phyloP scores from a whole-genome alignment of 2,113 vertebrate genomes.

The Stegostoma tigrinum region DNA sequence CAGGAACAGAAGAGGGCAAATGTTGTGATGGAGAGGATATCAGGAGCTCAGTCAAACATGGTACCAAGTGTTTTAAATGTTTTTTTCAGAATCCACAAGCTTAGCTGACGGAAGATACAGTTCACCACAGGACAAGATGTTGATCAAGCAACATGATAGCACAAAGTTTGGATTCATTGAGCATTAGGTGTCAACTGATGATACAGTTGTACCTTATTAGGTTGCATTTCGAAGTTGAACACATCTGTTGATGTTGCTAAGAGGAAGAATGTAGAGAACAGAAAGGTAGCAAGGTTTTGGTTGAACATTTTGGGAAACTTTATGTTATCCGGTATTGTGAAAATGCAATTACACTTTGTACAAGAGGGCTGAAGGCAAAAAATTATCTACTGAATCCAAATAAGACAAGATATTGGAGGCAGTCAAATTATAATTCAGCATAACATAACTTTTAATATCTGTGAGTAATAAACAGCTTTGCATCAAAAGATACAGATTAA shows the following conservation, averaged over 20 bases:
- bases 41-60: not conserved
- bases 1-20: not conserved
- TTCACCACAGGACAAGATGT: not conserved
- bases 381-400: no score
- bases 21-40: not conserved
- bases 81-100: not conserved
- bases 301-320: not conserved
- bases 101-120: not conserved
- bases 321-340: not conserved
- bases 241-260: not conserved
- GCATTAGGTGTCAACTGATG: not conserved
- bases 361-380: not conserved
- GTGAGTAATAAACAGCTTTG: no score
- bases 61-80: not conserved
- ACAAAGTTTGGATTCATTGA: not conserved
- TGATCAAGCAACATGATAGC: not conserved
- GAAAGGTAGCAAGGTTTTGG: not conserved
- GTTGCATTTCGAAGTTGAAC: not conserved
- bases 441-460: no score
- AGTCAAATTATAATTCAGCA: no score
- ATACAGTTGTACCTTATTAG: not conserved
- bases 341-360: not conserved
- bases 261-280: not conserved
- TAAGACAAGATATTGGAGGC: no score
- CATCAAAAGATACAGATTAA: no score